phyloP scores from a whole-genome alignment of 1,140 invertebrate species.

The Formica selysi region DNA sequence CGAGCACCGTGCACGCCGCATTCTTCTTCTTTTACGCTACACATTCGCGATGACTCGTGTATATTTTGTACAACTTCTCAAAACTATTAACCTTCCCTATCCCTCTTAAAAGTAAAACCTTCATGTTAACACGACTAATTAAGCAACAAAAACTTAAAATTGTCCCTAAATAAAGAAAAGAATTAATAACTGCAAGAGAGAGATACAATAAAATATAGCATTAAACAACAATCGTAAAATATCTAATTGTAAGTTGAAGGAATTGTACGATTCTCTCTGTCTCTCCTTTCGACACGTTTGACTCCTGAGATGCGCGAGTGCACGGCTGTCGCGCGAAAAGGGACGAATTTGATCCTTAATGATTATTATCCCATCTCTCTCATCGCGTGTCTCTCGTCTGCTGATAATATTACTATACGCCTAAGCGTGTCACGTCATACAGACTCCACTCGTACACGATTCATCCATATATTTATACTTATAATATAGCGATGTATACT shows the following conservation, averaged over 20 bases:
- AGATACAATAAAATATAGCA: slow-evolving; percentile 20
- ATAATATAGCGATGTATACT: slow-evolving; percentile 43
- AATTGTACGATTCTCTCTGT: not conserved
- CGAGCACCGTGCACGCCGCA: slow-evolving; percentile 74
- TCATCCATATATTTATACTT: slow-evolving; percentile 35
- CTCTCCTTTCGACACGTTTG: slow-evolving; percentile 48
- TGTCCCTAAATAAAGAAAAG: not conserved
- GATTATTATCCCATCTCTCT: slow-evolving; percentile 46
- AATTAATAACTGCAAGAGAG: slow-evolving; percentile 24
- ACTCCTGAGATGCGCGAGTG: slow-evolving; percentile 71
- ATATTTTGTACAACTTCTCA: not conserved
- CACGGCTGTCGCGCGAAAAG: slow-evolving; percentile 74
- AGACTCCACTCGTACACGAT: not conserved
- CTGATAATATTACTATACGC: slow-evolving; percentile 12
- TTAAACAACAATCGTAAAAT: slow-evolving; percentile 37
- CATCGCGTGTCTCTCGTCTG: not conserved
- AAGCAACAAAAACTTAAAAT: slow-evolving; percentile 29
- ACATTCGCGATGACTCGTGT: not conserved
- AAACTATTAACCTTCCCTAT: not conserved
- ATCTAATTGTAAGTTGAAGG: not conserved
- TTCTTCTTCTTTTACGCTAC: slow-evolving; percentile 3
- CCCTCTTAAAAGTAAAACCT: slow-evolving; percentile 5
- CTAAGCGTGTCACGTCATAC: slow-evolving; percentile 7
- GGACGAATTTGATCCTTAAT: slow-evolving; percentile 75
- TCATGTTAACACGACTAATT: not conserved